A percentile compares a stretch with the other conserved stretches of the same genome.
phyloP scores from a whole-genome alignment of 92 coral and sea anemone species.

The Heliopora coerulea region DNA sequence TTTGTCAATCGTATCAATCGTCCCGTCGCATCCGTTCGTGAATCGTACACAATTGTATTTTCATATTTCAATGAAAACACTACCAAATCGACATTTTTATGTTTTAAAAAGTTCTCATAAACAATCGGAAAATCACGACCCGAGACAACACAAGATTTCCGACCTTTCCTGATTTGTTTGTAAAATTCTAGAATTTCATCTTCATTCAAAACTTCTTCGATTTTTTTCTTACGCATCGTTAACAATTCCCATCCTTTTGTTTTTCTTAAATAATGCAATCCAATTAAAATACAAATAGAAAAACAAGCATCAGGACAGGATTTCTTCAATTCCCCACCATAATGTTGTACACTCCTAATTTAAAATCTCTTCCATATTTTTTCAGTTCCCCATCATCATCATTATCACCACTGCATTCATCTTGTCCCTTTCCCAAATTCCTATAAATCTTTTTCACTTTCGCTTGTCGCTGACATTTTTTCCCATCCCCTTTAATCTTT shows the following conservation, averaged over 20 bases:
- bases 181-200: conserved; percentile 8
- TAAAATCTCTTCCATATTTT: neutral
- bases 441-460: neutral
- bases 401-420: neutral
- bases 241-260: neutral
- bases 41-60: conserved; percentile 13
- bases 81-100: conserved; percentile 17
- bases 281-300: neutral
- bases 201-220: conserved; percentile 1
- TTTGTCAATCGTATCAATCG: conserved; percentile 1
- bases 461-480: neutral
- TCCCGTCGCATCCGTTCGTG: conserved; percentile 11
- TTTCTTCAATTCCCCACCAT: neutral
- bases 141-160: neutral
- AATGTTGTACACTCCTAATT: neutral
- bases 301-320: neutral
- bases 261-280: neutral
- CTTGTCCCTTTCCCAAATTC: neutral
- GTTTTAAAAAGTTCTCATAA: conserved; percentile 18
- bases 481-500: neutral
- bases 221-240: neutral
- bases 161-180: no score
- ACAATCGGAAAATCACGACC: neutral
- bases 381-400: neutral
- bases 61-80: conserved; percentile 9